Percentiles rank a stretch among this genome's conserved stretches.
phyloP scores from a whole-genome alignment of 2,888 invertebrate species.

The Eugnorisma glareosa region DNA sequence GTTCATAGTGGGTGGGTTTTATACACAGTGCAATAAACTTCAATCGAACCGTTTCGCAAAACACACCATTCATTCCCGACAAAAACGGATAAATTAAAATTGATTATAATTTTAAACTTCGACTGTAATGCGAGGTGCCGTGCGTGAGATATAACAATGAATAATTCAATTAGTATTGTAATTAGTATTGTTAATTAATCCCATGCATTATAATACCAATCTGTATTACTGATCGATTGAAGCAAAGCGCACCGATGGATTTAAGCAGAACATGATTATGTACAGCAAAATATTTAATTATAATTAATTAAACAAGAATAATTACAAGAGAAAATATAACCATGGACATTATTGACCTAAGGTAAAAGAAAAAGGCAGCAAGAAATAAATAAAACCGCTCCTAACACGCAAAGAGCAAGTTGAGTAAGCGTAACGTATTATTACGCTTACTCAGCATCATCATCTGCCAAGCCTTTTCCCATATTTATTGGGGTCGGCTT shows the following conservation, averaged over 20 bases:
- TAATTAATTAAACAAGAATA: conserved; percentile 19
- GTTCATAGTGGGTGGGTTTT: not conserved
- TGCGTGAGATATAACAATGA: conserved; percentile 59
- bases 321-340: conserved; percentile 12
- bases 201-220: conserved; percentile 40
- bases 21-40: not conserved
- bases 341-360: not conserved
- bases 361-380: not conserved
- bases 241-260: conserved; percentile 20
- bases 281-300: conserved; percentile 5
- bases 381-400: not conserved
- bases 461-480: not conserved
- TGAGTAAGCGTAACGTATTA: not conserved
- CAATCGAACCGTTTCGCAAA: not conserved
- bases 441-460: not conserved
- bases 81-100: conserved; percentile 41
- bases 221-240: conserved; percentile 39
- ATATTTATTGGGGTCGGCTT: not conserved
- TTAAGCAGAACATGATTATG: conserved; percentile 6
- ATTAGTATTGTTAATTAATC: conserved; percentile 56
- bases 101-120: conserved; percentile 45
- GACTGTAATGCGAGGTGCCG: conserved; percentile 40
- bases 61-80: not conserved
- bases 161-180: conserved; percentile 57
- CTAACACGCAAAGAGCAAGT: not conserved